Conservation (phyloP, 2,797 vertebrate species). For the Limosa lapponica region DNA sequence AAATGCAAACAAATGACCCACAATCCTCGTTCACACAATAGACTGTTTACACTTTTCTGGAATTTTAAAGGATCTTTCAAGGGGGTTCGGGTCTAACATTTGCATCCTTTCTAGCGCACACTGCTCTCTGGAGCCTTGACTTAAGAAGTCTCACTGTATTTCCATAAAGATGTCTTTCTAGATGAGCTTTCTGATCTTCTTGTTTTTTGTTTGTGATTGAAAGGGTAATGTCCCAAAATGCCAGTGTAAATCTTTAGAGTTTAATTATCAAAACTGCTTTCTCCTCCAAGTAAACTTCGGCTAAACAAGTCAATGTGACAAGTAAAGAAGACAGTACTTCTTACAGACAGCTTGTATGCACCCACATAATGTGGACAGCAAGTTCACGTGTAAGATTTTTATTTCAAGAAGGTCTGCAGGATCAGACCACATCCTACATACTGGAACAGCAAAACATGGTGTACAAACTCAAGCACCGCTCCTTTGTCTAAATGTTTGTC, state of each 20-base stretch:
- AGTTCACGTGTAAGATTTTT: neutral
- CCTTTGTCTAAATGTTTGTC: no score
- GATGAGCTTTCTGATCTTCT: slow-evolving; percentile 41
- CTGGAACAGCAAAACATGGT: neutral
- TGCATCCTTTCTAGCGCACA: neutral
- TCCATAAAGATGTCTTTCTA: slow-evolving; percentile 46
- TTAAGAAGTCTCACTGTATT: slow-evolving; percentile 1
- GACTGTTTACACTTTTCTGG: neutral
- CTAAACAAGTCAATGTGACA: neutral
- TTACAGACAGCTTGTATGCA: neutral
- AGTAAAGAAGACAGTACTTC: neutral
- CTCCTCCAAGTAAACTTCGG: neutral
- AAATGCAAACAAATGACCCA: slow-evolving; percentile 54
- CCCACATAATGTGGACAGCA: neutral
- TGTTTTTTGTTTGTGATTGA: slow-evolving; percentile 39
- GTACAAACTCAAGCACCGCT: neutral
- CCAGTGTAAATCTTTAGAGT: neutral
- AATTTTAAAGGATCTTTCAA: neutral
- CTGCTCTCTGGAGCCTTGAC: neutral
- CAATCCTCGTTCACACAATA: neutral
- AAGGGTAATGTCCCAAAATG: slow-evolving; percentile 45
- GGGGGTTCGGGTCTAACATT: accelerated
- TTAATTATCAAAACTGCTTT: neutral
- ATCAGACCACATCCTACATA: neutral
- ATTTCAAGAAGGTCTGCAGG: neutral